Evolutionary conservation across 2,797 vertebrate genomes (phyloP).

Genomic region (Micromesistius poutassou): DNA sequence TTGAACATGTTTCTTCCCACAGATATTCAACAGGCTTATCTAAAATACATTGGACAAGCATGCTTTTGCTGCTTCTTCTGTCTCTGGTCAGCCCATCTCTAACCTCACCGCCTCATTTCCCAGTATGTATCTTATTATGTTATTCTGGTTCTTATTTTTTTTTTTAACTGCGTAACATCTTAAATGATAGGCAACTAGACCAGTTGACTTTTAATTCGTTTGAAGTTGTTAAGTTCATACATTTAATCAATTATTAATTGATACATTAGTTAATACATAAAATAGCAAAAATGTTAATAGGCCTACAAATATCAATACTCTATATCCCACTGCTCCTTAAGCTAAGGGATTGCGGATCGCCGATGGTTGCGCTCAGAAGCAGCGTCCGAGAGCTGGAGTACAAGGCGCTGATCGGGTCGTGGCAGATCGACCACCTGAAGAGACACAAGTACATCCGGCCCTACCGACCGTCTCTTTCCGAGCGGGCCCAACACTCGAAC

Average conservation of each 20-base stretch:
- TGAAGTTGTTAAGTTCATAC: not conserved
- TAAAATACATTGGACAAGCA: slow-evolving; percentile 12
- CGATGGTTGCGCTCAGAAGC: slow-evolving; percentile 70
- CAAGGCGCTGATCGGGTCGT: slow-evolving; percentile 70
- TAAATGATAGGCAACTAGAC: not conserved
- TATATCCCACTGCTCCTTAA: slow-evolving; percentile 38
- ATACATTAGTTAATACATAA: not conserved
- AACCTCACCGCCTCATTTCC: slow-evolving; percentile 53
- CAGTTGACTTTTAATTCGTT: not conserved
- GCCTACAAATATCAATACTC: not conserved
- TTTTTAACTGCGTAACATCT: too few relatives aligned
- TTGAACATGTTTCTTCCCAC: not conserved
- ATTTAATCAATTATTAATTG: not conserved
- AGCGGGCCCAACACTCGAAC: slow-evolving; percentile 20
- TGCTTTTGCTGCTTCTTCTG: slow-evolving; percentile 63
- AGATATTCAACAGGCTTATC: not conserved
- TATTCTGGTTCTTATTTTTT: not conserved
- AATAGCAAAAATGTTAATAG: not conserved
- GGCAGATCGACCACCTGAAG: slow-evolving; percentile 77
- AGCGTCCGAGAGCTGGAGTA: slow-evolving; percentile 77
- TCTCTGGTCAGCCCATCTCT: slow-evolving; percentile 54
- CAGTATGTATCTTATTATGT: slow-evolving; percentile 63
- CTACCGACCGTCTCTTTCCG: slow-evolving; percentile 7
- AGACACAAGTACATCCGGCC: slow-evolving; percentile 72
- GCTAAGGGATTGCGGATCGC: slow-evolving; percentile 72